Evolutionary conservation across 2,797 vertebrate species (phyloP).

Genomic region (Vespertilio murinus): DNA sequence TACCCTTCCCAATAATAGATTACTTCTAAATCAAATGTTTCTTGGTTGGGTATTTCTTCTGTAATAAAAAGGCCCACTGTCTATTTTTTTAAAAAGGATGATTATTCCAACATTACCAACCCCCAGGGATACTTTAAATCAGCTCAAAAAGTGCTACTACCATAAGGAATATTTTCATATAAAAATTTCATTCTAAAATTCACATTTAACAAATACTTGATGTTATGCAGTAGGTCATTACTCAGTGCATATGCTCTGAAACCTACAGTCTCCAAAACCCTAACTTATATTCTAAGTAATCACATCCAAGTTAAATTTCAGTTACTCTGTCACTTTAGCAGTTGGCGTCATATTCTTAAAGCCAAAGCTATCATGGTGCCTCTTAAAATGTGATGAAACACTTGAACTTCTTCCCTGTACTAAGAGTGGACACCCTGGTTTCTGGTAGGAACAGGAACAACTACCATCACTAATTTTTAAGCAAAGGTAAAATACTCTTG

Average conservation of each 20-base stretch:
- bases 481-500: conserved; percentile 3
- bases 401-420: conserved; percentile 8
- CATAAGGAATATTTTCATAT: conserved; percentile 15
- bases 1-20: conserved; percentile 14
- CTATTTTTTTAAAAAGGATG: neutral
- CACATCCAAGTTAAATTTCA: conserved; percentile 47
- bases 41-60: neutral
- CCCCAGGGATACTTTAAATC: neutral
- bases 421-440: neutral
- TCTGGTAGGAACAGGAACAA: neutral
- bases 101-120: conserved; percentile 32
- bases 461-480: conserved; percentile 36
- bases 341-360: conserved; percentile 39
- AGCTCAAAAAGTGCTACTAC: neutral
- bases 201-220: conserved; percentile 16
- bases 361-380: conserved; percentile 8
- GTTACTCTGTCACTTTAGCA: conserved; percentile 19
- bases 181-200: conserved; percentile 56
- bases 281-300: conserved; percentile 50
- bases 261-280: conserved; percentile 1
- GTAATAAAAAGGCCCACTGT: neutral
- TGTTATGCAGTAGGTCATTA: conserved; percentile 25
- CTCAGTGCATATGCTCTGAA: conserved; percentile 23
- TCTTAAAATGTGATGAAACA: conserved; percentile 42
- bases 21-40: conserved; percentile 38